Conservation (phyloP, 1,140 invertebrate species). For the Paracyclopina nana region DNA sequence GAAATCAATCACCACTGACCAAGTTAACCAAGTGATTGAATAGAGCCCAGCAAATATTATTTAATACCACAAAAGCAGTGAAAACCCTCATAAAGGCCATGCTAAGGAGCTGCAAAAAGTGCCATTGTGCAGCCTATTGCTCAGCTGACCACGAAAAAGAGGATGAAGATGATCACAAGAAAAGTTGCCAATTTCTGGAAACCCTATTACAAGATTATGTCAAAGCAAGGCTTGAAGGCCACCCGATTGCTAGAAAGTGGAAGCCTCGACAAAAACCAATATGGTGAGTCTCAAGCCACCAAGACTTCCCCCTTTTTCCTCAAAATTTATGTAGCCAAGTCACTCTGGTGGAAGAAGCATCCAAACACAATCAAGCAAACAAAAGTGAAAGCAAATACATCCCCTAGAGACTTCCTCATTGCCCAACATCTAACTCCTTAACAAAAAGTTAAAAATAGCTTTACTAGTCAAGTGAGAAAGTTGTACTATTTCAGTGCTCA, state of each 20-base stretch:
- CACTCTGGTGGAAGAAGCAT: too few species aligned
- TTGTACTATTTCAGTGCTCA: too few species aligned
- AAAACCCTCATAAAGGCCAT: not conserved
- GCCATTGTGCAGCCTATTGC: constrained; percentile 10
- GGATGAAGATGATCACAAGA: constrained; percentile 5
- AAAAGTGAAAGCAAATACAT: too few species aligned
- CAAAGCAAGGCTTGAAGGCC: constrained; percentile 3
- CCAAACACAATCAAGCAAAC: too few species aligned
- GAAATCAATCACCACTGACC: not conserved
- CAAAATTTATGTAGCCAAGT: not conserved
- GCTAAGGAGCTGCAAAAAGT: not conserved
- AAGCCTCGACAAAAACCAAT: not conserved
- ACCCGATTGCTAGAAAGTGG: not conserved
- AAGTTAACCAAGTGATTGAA: not conserved
- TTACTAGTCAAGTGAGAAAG: too few species aligned
- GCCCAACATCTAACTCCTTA: not conserved
- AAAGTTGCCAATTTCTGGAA: constrained; percentile 1
- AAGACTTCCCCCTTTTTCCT: not conserved
- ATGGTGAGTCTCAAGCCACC: not conserved
- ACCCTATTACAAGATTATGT: constrained; percentile 5
- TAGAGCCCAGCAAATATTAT: not conserved
- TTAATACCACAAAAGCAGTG: not conserved
- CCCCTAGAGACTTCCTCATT: not conserved
- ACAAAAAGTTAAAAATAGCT: not conserved
- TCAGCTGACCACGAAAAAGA: constrained; percentile 1